These are phyloP conservation scores for Bovichtus variegatus DNA, from an alignment of 2,797 vertebrate genomes.

Conservation along the genomic window DNA sequence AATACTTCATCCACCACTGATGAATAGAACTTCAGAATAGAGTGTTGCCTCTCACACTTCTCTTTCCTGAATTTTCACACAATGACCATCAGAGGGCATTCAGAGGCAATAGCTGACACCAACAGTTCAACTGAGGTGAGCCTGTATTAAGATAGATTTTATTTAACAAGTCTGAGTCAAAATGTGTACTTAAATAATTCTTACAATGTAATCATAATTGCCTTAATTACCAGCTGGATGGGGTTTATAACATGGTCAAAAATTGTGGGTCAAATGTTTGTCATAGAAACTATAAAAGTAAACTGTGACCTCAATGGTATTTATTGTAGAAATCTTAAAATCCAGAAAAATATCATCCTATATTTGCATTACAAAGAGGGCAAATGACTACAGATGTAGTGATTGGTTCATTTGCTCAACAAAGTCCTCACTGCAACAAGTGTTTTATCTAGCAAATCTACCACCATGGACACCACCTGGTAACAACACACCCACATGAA, in stretches of 20 bases:
- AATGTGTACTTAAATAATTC: not conserved
- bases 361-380: not conserved
- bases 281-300: not conserved
- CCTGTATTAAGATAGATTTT: not conserved
- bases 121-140: constrained; percentile 1
- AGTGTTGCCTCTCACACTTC: not conserved
- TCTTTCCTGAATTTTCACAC: not conserved
- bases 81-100: constrained; percentile 51
- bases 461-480: constrained; percentile 34
- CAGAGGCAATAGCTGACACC: not conserved
- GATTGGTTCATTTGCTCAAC: not conserved
- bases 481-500: constrained; percentile 48
- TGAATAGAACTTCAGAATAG: not conserved
- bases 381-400: not conserved
- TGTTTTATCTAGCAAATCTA: constrained; percentile 7
- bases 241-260: not conserved
- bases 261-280: not conserved
- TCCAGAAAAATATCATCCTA: not conserved
- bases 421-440: not conserved
- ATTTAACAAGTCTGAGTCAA: not conserved
- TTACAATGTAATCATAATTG: not conserved
- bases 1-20: not conserved
- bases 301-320: not conserved
- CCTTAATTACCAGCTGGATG: not conserved
- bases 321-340: not conserved